phyloP scores from a whole-genome alignment of 2,113 vertebrate genomes.

The Hyaena hyaena region DNA sequence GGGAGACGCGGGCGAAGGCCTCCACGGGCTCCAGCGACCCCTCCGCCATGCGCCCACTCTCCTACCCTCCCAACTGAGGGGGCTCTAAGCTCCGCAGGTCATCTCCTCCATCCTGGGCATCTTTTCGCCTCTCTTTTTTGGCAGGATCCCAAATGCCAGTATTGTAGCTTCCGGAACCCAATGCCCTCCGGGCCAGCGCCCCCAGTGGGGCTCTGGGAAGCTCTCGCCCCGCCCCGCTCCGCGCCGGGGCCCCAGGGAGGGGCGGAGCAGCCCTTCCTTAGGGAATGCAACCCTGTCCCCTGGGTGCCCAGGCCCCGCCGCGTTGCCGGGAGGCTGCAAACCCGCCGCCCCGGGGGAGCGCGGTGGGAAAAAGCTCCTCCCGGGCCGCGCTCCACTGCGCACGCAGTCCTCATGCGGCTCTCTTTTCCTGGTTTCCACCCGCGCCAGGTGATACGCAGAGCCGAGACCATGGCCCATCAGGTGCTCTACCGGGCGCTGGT shows the following conservation, averaged over 20 bases:
- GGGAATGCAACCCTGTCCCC: background rate
- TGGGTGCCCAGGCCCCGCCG: accelerated
- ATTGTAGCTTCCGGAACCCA: background rate
- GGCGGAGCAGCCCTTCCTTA: background rate
- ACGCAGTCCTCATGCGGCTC: background rate
- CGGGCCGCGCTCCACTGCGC: background rate
- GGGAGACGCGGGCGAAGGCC: background rate
- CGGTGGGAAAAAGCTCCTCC: background rate
- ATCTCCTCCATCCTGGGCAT: background rate
- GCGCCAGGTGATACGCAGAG: conserved; percentile 57
- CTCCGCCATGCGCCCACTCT: background rate
- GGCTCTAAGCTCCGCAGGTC: background rate
- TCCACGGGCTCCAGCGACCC: too few relatives aligned
- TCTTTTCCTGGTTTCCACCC: conserved; percentile 46
- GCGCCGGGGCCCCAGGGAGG: background rate
- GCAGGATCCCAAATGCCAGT: background rate
- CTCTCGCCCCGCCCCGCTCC: background rate
- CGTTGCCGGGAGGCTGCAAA: background rate
- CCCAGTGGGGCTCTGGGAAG: background rate
- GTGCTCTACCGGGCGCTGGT: conserved; percentile 88
- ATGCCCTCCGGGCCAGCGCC: background rate
- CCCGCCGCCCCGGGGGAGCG: background rate
- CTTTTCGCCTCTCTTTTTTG: background rate
- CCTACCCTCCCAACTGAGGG: background rate
- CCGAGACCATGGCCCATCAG: conserved; percentile 83